phyloP scores from a whole-genome alignment of 1,140 invertebrate genomes.

The Drosophila pseudoananassae region DNA sequence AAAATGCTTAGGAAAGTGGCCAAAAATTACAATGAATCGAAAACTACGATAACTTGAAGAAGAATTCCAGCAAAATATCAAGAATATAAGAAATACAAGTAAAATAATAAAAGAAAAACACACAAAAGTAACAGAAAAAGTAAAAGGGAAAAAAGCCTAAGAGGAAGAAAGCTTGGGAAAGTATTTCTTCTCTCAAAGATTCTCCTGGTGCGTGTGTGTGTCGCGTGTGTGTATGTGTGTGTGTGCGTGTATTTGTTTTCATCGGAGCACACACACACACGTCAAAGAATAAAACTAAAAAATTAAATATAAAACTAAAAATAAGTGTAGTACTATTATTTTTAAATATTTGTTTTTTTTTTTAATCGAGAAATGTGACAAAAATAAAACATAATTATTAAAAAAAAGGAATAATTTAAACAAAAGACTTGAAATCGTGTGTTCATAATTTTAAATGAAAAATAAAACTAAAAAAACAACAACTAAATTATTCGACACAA shows the following conservation, averaged over 20 bases:
- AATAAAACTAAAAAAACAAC: slow-evolving; percentile 20
- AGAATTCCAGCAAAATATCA: neutral
- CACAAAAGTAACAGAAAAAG: too few species aligned
- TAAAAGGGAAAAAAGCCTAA: neutral
- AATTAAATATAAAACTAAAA: neutral
- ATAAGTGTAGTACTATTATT: slow-evolving; percentile 13
- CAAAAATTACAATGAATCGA: slow-evolving; percentile 34
- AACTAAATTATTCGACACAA: slow-evolving; percentile 45
- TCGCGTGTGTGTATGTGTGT: slow-evolving; percentile 25
- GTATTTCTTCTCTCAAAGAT: slow-evolving; percentile 31
- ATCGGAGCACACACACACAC: slow-evolving; percentile 52
- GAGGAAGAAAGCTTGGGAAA: slow-evolving; percentile 1
- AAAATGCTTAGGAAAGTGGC: slow-evolving; percentile 40
- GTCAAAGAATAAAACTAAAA: slow-evolving; percentile 12
- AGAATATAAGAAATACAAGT: neutral
- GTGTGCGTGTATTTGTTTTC: slow-evolving; percentile 45
- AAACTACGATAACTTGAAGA: slow-evolving; percentile 37
- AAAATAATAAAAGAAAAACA: too few species aligned
- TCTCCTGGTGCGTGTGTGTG: slow-evolving; percentile 8
- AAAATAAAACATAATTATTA: slow-evolving; percentile 17
- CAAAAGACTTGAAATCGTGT: slow-evolving; percentile 74
- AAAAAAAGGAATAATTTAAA: slow-evolving; percentile 45
- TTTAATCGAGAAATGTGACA: neutral
- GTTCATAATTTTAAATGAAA: slow-evolving; percentile 76
- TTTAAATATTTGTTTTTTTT: slow-evolving; percentile 6